phyloP scores from a whole-genome alignment of 2,888 invertebrate genomes.

The Nezara viridula region DNA sequence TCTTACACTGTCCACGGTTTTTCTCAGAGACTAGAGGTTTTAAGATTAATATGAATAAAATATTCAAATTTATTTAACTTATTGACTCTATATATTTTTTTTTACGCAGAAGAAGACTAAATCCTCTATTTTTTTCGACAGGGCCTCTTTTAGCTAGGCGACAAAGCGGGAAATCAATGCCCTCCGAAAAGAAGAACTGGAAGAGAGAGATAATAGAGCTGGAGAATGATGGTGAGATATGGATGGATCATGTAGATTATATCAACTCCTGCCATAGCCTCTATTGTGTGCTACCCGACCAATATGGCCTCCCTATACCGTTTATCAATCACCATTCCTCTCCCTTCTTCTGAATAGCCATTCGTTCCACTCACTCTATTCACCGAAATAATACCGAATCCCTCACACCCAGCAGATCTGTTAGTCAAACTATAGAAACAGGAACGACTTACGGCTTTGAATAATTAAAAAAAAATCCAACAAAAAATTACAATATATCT shows the following conservation, averaged over 20 bases:
- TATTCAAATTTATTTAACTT: too few relatives aligned
- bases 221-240: slow-evolving; percentile 11
- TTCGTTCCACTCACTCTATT: not conserved
- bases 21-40: too few relatives aligned
- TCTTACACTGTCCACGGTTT: too few relatives aligned
- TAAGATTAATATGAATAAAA: too few relatives aligned
- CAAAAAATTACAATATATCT: too few relatives aligned
- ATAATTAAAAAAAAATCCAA: too few relatives aligned
- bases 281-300: not conserved
- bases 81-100: too few relatives aligned
- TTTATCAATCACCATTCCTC: not conserved
- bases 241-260: slow-evolving; percentile 1
- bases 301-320: not conserved
- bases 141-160: not conserved
- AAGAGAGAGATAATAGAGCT: not conserved
- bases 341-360: not conserved
- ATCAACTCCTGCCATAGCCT: not conserved
- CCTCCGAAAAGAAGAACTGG: not conserved
- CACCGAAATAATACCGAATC: not conserved
- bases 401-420: not conserved
- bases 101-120: not conserved
- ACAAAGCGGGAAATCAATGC: not conserved
- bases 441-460: not conserved
- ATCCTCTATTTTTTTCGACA: not conserved
- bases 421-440: not conserved